Conservation (phyloP, 2,888 invertebrate genomes). For the Silvanus unidentatus region DNA sequence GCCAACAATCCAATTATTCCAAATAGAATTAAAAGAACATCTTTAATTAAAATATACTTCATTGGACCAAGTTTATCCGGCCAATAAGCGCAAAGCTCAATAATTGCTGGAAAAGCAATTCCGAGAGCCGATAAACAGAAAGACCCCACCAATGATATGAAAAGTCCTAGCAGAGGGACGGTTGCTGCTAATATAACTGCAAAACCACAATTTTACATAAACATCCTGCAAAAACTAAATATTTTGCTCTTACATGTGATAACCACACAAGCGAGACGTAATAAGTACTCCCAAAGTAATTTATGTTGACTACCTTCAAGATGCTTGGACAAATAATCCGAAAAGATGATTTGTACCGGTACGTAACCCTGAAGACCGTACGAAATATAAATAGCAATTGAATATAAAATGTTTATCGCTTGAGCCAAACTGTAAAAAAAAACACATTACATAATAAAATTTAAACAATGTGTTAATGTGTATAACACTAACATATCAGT, state of each 20-base stretch:
- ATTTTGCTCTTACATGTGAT: constrained; percentile 44
- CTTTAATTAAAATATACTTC: constrained; percentile 46
- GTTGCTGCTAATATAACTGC: constrained; percentile 67
- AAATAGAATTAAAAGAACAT: constrained; percentile 49
- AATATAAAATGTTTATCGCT: constrained; percentile 56
- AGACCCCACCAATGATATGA: constrained; percentile 72
- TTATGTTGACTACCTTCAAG: constrained; percentile 33
- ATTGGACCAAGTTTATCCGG: constrained; percentile 52
- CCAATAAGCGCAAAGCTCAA: constrained; percentile 68
- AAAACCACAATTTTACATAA: constrained; percentile 16
- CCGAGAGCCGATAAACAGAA: constrained; percentile 67
- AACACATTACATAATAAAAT: background rate
- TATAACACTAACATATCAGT: constrained; percentile 48
- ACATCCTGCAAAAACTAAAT: background rate
- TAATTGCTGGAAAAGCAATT: constrained; percentile 68
- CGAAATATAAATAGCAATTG: constrained; percentile 70
- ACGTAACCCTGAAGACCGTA: constrained; percentile 87
- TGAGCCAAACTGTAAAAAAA: constrained; percentile 55
- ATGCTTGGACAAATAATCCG: constrained; percentile 42
- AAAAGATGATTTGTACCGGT: constrained; percentile 75
- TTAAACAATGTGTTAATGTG: background rate
- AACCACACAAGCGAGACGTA: constrained; percentile 41
- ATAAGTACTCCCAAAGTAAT: constrained; percentile 39
- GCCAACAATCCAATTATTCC: constrained; percentile 51
- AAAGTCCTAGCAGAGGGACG: constrained; percentile 64